A percentile compares a stretch with the other conserved stretches of the same genome.
Evolutionary conservation across 2,113 vertebrate species (phyloP).

Genomic region (Enhydra lutris): DNA sequence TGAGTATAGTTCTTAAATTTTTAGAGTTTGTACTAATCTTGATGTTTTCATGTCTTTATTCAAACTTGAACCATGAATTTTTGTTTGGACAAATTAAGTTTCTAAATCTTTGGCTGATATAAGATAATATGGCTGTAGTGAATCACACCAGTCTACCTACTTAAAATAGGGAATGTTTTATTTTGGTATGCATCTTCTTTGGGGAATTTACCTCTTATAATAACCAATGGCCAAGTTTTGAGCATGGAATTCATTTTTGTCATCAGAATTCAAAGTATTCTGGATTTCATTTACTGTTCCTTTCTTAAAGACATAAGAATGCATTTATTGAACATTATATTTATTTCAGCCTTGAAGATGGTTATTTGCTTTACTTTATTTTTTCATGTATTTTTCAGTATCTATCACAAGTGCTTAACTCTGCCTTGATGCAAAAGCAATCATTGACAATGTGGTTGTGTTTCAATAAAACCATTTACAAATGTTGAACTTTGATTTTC

Average conservation of each 20-base stretch:
- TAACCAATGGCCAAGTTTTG: not conserved
- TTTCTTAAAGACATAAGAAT: not conserved
- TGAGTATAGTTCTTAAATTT: not conserved
- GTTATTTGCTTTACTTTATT: not conserved
- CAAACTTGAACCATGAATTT: not conserved
- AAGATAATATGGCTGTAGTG: not conserved
- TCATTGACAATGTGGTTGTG: not conserved
- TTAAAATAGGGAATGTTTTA: not conserved
- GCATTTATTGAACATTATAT: not conserved
- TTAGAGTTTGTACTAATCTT: not conserved
- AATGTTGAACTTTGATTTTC: not conserved
- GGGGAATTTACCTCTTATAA: not conserved
- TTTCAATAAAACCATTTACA: not conserved
- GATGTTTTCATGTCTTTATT: not conserved
- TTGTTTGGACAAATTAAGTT: slow-evolving; percentile 10
- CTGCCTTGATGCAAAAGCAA: not conserved
- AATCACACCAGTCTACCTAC: not conserved
- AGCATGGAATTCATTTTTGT: not conserved
- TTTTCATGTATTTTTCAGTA: not conserved
- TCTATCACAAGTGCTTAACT: not conserved
- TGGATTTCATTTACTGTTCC: not conserved
- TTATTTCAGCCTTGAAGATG: not conserved
- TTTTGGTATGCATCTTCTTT: not conserved
- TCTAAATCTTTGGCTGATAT: not conserved
- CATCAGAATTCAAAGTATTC: not conserved